phyloP scores from a whole-genome alignment of 2,113 vertebrate genomes.

The Rynchops niger region DNA sequence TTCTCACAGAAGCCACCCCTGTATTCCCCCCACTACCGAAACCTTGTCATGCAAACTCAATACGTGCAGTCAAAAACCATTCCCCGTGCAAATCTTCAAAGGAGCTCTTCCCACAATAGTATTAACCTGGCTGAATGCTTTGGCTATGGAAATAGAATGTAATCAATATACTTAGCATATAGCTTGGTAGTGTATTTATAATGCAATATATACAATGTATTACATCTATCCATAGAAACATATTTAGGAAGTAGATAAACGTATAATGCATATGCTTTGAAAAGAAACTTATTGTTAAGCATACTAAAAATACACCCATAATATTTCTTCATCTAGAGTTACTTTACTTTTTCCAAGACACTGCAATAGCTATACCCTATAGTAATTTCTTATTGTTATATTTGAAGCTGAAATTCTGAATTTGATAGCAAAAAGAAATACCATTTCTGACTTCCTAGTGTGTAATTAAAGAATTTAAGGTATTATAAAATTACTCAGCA shows the following conservation, averaged over 20 bases:
- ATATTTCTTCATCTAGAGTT: neutral
- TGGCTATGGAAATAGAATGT: neutral
- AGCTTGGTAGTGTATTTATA: neutral
- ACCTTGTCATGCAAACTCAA: neutral
- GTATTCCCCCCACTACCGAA: neutral
- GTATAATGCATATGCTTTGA: neutral
- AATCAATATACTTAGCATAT: neutral
- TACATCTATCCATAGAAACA: neutral
- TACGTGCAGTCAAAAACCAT: neutral
- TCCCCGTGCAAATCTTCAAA: neutral
- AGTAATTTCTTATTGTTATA: neutral
- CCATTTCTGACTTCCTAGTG: neutral
- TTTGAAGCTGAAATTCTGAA: neutral
- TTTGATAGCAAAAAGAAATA: slow-evolving; percentile 18
- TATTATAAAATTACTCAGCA: neutral
- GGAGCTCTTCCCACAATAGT: neutral
- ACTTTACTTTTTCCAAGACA: slow-evolving; percentile 13
- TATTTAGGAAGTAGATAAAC: neutral
- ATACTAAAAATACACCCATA: neutral
- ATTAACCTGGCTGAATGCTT: neutral
- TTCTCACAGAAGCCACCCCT: neutral
- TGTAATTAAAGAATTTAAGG: slow-evolving; percentile 28
- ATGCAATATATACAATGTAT: neutral
- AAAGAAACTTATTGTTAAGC: neutral
- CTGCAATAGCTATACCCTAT: neutral